Conservation (phyloP, 2,113 vertebrate genomes). For the Triplophysa tibetana region DNA sequence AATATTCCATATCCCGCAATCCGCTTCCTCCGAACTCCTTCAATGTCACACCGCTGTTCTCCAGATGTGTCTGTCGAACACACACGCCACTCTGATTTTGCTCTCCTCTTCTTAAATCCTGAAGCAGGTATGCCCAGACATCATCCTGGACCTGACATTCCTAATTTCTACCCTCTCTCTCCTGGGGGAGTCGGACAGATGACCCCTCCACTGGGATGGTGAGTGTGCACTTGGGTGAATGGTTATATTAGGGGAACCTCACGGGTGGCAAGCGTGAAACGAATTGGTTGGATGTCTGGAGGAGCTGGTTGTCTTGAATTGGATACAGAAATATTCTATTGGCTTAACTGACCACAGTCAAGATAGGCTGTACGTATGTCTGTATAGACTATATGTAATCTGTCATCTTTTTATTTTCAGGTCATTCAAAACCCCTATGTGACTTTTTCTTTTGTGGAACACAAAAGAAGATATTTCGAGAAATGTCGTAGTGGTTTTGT, state of each 20-base stretch:
- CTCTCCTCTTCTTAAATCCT: slow-evolving; percentile 20
- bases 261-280: background rate
- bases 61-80: slow-evolving; percentile 26
- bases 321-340: background rate
- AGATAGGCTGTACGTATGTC: too few relatives aligned
- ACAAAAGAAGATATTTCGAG: too few relatives aligned
- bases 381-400: too few relatives aligned
- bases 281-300: background rate
- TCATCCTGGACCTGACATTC: slow-evolving; percentile 90
- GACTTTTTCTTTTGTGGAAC: too few relatives aligned
- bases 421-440: too few relatives aligned
- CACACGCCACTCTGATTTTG: background rate
- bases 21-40: slow-evolving; percentile 70
- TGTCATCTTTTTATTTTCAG: too few relatives aligned
- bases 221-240: slow-evolving; percentile 64
- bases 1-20: slow-evolving; percentile 81
- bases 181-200: slow-evolving; percentile 94
- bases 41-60: slow-evolving; percentile 31
- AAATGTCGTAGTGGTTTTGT: too few relatives aligned
- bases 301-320: background rate
- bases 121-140: slow-evolving; percentile 90
- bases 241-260: slow-evolving; percentile 10
- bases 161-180: slow-evolving; percentile 95
- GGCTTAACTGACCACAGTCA: too few relatives aligned
- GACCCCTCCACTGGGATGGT: slow-evolving; percentile 97